phyloP scores from a whole-genome alignment of 2,113 vertebrate genomes.

The Ptychochromis oligacanthus region DNA sequence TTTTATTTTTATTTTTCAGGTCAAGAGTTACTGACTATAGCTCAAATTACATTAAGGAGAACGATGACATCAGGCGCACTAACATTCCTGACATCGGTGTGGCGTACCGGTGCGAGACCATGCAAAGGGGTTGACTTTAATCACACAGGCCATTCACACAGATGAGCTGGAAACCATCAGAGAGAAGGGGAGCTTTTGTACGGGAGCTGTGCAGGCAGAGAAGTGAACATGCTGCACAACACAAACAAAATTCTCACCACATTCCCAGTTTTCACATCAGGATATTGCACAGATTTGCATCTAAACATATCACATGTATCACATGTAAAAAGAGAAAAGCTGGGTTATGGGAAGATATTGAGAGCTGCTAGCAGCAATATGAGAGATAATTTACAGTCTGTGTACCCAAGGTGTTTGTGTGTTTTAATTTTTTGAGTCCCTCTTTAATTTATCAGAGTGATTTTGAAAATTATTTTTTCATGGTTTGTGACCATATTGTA shows the following conservation, averaged over 20 bases:
- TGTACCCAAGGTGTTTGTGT: conserved; percentile 21
- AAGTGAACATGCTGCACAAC: conserved; percentile 49
- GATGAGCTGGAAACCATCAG: conserved; percentile 90
- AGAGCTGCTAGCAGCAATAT: conserved; percentile 15
- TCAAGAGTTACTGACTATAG: conserved; percentile 90
- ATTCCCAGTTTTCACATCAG: conserved; percentile 29
- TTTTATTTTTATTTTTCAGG: conserved; percentile 37
- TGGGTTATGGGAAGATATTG: conserved; percentile 11
- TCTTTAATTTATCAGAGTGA: conserved; percentile 26
- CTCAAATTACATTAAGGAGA: conserved; percentile 85
- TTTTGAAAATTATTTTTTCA: neutral
- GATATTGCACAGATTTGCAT: conserved; percentile 34
- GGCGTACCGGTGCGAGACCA: conserved; percentile 90
- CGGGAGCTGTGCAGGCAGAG: conserved; percentile 65
- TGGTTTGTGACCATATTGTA: neutral
- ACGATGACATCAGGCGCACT: conserved; percentile 92
- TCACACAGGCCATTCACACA: conserved; percentile 91
- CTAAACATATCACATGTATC: conserved; percentile 46
- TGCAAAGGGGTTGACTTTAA: conserved; percentile 94
- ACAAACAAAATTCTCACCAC: conserved; percentile 3
- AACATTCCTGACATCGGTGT: conserved; percentile 96
- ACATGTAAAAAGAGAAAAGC: conserved; percentile 14
- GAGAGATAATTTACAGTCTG: conserved; percentile 39
- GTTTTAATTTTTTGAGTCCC: too few species aligned
- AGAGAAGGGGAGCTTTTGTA: conserved; percentile 83